Conservation (phyloP, 2,797 vertebrate species). For the Eupleurogrammus muticus region DNA sequence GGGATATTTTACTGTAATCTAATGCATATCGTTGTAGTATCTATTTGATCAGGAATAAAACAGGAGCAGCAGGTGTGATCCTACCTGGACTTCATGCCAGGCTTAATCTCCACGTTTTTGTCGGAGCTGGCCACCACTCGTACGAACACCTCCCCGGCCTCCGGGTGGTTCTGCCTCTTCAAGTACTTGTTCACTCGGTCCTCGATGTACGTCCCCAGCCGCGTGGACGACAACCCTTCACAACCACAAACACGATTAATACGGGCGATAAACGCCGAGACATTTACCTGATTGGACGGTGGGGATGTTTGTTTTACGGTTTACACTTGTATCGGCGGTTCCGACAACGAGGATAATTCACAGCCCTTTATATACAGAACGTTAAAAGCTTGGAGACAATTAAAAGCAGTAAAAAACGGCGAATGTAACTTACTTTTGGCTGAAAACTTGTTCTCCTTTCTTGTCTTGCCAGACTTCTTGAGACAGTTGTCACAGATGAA, state of each 20-base stretch:
- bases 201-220: constrained; percentile 95
- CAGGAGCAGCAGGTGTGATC: background rate
- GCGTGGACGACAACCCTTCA: constrained; percentile 92
- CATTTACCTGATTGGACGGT: background rate
- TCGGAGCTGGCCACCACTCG: constrained; percentile 98
- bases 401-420: no score
- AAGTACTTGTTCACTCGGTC: constrained; percentile 98
- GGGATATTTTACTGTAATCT: no score
- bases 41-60: background rate
- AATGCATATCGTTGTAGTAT: background rate
- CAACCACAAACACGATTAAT: constrained; percentile 3
- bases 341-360: background rate
- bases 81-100: constrained; percentile 99
- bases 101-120: constrained; percentile 97
- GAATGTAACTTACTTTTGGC: constrained; percentile 90
- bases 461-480: constrained; percentile 94
- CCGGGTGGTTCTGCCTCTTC: constrained; percentile 96
- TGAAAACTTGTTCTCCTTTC: constrained; percentile 98
- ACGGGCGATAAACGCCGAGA: background rate
- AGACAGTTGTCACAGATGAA: constrained; percentile 99
- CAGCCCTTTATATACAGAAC: no score
- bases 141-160: constrained; percentile 98
- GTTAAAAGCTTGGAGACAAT: no score
- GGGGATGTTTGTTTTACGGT: background rate
- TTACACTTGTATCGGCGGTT: no score